phyloP scores from a whole-genome alignment of 2,888 invertebrate species.

The Clistopyga incitator region DNA sequence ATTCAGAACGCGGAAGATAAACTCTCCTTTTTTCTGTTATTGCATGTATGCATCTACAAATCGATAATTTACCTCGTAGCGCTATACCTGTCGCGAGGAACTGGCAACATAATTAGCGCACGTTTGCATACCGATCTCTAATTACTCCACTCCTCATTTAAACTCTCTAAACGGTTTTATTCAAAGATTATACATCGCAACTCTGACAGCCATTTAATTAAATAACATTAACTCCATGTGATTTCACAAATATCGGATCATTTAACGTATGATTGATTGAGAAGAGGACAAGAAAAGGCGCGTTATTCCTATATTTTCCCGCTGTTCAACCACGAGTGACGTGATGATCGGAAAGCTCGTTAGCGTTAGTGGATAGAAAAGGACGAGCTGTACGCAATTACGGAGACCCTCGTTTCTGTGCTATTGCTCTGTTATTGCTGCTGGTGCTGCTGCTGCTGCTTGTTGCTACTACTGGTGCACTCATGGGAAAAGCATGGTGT shows the following conservation, averaged over 20 bases:
- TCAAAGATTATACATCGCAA: constrained; percentile 13
- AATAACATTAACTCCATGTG: constrained; percentile 15
- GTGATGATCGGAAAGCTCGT: constrained; percentile 55
- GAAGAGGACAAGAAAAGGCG: no score
- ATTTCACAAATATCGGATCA: not conserved
- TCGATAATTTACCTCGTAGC: constrained; percentile 48
- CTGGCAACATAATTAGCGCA: constrained; percentile 57
- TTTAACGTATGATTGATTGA: constrained; percentile 7
- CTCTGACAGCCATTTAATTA: not conserved
- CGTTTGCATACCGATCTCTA: constrained; percentile 46
- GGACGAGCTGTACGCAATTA: constrained; percentile 60
- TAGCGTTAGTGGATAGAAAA: constrained; percentile 37
- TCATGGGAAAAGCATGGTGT: constrained; percentile 61
- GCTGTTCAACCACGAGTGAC: not conserved
- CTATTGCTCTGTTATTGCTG: constrained; percentile 24
- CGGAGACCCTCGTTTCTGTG: constrained; percentile 39
- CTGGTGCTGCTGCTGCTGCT: constrained; percentile 43
- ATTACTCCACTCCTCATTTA: constrained; percentile 41
- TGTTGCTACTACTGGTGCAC: constrained; percentile 28
- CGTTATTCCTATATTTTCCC: constrained; percentile 27
- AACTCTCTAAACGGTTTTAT: not conserved
- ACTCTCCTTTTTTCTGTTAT: constrained; percentile 39
- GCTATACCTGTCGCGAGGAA: constrained; percentile 35
- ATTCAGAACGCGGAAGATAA: constrained; percentile 58
- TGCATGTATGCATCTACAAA: constrained; percentile 33